Percentiles rank a stretch among this genome's conserved stretches.
Evolutionary conservation across 1,140 invertebrate species (phyloP).

Genomic region (Tribolium madens): DNA sequence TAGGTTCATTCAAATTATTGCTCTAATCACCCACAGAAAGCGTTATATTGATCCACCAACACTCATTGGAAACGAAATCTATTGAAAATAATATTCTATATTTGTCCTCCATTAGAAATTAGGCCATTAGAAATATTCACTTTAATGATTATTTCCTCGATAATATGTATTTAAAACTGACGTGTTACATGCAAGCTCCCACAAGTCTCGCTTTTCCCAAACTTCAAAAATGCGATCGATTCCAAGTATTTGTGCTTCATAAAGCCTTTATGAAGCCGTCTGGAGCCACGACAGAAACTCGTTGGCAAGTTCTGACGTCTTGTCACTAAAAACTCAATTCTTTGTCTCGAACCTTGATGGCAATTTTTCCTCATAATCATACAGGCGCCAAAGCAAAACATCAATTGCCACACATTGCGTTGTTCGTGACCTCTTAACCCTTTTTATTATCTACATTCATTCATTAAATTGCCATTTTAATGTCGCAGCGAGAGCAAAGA

Average conservation of each 20-base stretch:
- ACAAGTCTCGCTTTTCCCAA: neutral
- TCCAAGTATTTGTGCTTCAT: constrained; percentile 32
- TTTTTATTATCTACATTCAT: constrained; percentile 23
- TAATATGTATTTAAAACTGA: too few relatives aligned
- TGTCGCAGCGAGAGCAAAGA: too few relatives aligned
- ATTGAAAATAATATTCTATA: too few relatives aligned
- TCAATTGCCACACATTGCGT: constrained; percentile 22
- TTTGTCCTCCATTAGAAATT: too few relatives aligned
- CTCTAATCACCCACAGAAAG: too few relatives aligned
- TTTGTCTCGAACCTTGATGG: constrained; percentile 10
- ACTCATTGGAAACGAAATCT: too few relatives aligned
- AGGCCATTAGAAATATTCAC: too few relatives aligned
- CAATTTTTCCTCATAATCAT: neutral
- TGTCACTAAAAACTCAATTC: neutral
- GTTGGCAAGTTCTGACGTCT: constrained; percentile 20
- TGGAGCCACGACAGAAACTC: constrained; percentile 19
- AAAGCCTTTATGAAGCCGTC: constrained; percentile 29
- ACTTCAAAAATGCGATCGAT: constrained; percentile 18
- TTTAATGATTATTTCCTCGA: too few relatives aligned
- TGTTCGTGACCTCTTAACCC: constrained; percentile 2
- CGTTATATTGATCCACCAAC: too few relatives aligned
- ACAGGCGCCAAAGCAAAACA: constrained; percentile 10
- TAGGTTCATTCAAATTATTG: too few relatives aligned
- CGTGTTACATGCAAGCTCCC: too few relatives aligned
- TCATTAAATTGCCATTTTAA: neutral